phyloP scores from a whole-genome alignment of 23 tunicate species.

The Halocynthia roretzi region DNA sequence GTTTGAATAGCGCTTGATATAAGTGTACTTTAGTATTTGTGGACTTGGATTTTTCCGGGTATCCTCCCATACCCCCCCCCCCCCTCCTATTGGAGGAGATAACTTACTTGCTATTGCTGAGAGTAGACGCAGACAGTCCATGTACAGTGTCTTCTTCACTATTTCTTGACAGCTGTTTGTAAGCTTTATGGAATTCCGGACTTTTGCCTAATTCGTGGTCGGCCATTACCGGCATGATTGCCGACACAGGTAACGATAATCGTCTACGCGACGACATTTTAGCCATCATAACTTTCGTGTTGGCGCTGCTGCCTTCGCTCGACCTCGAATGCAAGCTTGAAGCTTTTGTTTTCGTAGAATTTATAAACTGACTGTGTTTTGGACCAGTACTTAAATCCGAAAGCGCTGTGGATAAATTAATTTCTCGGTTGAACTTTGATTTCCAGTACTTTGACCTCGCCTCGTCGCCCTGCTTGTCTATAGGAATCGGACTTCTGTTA shows the following conservation, averaged over 20 bases:
- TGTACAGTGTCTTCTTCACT: neutral
- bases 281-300: constrained; percentile 3
- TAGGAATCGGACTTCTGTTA: too few relatives aligned
- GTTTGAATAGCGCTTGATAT: too few relatives aligned
- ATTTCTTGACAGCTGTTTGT: constrained; percentile 1
- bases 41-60: neutral
- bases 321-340: constrained; percentile 23
- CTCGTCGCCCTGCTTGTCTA: too few relatives aligned
- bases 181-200: constrained; percentile 5
- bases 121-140: too few relatives aligned
- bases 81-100: too few relatives aligned
- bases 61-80: neutral
- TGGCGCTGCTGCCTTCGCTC: constrained; percentile 18
- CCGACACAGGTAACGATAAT: constrained; percentile 16
- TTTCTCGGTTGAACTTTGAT: too few relatives aligned
- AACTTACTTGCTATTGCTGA: too few relatives aligned
- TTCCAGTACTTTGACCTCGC: too few relatives aligned
- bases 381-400: too few relatives aligned
- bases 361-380: too few relatives aligned
- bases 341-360: neutral
- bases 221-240: constrained; percentile 2
- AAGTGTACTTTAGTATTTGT: too few relatives aligned
- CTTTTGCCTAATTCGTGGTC: neutral
- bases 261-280: constrained; percentile 13
- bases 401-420: too few relatives aligned